These are phyloP conservation scores for Anguilla anguilla DNA, from an alignment of 2,797 vertebrate species.

Conservation along the genomic window DNA sequence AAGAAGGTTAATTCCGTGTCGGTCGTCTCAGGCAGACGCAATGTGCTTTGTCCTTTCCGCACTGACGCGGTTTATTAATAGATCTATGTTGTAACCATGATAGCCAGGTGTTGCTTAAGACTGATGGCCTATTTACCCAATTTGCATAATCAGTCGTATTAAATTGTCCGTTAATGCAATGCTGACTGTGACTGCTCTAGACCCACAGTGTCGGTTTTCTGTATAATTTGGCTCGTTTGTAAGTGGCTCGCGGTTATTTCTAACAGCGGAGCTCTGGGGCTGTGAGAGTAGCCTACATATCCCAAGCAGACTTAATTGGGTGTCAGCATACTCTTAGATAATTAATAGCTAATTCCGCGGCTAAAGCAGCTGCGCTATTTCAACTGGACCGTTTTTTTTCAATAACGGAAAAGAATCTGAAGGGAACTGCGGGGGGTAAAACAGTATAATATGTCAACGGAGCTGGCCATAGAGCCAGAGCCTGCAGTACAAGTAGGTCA, in stretches of 20 bases:
- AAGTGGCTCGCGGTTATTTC: neutral
- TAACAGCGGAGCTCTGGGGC: neutral
- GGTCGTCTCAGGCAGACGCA: neutral
- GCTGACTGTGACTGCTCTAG: neutral
- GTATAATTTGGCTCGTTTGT: neutral
- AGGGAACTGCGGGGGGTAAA: neutral
- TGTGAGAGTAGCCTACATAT: neutral
- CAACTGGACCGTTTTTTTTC: neutral
- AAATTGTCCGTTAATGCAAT: neutral
- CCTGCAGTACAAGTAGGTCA: conserved; percentile 30
- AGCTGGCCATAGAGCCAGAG: conserved; percentile 1
- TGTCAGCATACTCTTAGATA: neutral
- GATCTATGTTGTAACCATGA: neutral
- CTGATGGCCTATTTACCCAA: neutral
- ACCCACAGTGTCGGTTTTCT: neutral
- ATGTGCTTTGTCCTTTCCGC: neutral
- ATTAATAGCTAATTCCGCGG: neutral
- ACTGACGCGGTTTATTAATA: neutral
- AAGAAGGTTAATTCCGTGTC: neutral
- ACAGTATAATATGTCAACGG: neutral
- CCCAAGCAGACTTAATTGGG: neutral
- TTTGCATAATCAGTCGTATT: neutral
- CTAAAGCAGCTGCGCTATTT: neutral
- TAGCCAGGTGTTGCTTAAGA: neutral
- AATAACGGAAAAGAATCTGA: neutral